phyloP scores from a whole-genome alignment of 2,113 vertebrate genomes.

The Cebus imitator region DNA sequence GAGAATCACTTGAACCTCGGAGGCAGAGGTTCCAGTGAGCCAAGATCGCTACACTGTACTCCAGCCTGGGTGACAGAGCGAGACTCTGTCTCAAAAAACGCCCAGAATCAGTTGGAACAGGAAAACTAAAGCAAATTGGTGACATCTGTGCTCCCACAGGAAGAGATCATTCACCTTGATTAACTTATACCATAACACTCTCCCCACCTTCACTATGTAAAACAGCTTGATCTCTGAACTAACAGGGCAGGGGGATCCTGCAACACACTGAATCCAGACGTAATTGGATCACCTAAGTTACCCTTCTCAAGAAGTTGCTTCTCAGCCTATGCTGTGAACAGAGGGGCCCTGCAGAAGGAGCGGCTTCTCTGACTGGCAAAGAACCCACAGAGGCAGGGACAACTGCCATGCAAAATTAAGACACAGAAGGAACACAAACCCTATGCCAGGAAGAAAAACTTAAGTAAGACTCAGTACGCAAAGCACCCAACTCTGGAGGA shows the following conservation, averaged over 20 bases:
- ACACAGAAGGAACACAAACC: background rate
- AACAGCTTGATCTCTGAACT: background rate
- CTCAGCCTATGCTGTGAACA: background rate
- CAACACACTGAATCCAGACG: background rate
- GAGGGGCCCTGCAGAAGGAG: background rate
- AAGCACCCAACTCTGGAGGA: background rate
- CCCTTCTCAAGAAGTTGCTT: background rate
- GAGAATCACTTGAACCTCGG: too few species aligned
- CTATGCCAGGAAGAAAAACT: background rate
- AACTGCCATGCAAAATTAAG: background rate
- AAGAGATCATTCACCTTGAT: background rate
- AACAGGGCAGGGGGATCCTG: background rate
- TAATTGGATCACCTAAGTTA: background rate
- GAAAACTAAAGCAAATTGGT: background rate
- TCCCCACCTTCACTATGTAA: background rate
- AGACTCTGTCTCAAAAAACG: too few species aligned
- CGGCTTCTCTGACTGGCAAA: background rate
- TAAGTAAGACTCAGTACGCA: background rate
- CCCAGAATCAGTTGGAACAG: background rate
- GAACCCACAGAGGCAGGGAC: background rate
- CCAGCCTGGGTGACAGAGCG: too few species aligned
- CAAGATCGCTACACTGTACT: too few species aligned
- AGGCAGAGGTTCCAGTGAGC: too few species aligned
- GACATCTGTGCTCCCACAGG: background rate
- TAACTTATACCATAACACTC: background rate